Conservation (phyloP, 2,113 vertebrate genomes). For the Spheniscus mendiculus region DNA sequence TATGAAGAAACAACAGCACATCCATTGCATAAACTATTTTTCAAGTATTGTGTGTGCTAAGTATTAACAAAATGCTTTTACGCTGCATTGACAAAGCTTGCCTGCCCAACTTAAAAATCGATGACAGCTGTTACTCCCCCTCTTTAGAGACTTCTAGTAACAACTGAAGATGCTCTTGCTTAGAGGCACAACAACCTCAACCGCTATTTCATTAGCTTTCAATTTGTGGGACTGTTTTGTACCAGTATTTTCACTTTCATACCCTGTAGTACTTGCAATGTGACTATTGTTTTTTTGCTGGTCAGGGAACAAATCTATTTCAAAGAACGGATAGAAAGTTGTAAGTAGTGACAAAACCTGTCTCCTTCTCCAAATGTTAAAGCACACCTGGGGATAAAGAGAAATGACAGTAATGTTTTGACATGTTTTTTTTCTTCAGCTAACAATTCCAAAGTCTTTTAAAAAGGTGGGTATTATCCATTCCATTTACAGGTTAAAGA, state of each 20-base stretch:
- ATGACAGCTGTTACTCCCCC: neutral
- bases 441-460: neutral
- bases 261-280: fast-evolving
- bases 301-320: neutral
- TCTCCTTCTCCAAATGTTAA: neutral
- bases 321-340: neutral
- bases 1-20: neutral
- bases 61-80: neutral
- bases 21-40: neutral
- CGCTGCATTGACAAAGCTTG: neutral
- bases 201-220: neutral
- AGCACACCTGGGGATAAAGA: neutral
- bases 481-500: neutral
- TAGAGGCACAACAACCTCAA: neutral
- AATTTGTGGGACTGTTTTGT: neutral
- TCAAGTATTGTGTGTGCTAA: neutral
- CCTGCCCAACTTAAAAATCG: neutral
- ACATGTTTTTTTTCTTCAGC: neutral
- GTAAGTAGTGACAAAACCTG: neutral
- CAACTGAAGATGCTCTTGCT: neutral
- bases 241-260: neutral
- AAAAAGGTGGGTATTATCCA: neutral
- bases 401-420: neutral
- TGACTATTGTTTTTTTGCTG: neutral
- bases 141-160: neutral